Evolutionary conservation across 2,797 vertebrate genomes (phyloP).

Genomic region (Lithobates pipiens): DNA sequence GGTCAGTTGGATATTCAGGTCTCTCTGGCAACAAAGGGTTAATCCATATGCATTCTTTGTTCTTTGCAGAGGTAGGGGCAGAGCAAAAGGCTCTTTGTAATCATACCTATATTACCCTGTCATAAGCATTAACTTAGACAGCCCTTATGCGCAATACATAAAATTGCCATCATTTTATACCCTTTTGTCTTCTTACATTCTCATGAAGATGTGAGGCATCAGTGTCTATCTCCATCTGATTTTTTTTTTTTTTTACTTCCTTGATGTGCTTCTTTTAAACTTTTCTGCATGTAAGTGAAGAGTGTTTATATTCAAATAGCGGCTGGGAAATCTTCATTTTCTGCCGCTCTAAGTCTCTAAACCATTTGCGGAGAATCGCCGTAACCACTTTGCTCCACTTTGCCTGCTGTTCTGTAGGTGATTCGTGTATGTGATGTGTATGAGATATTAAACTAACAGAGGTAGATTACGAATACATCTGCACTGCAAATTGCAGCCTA

Average conservation of each 20-base stretch:
- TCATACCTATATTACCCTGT: slow-evolving; percentile 49
- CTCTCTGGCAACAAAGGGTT: slow-evolving; percentile 21
- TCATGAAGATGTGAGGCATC: slow-evolving; percentile 51
- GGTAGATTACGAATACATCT: slow-evolving; percentile 36
- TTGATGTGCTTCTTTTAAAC: slow-evolving; percentile 56
- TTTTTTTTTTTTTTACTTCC: slow-evolving; percentile 25
- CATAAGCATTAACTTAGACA: slow-evolving; percentile 57
- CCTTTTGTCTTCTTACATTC: slow-evolving; percentile 47
- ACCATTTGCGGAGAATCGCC: slow-evolving; percentile 39
- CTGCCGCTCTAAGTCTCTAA: slow-evolving; percentile 11
- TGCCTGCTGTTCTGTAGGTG: slow-evolving; percentile 47
- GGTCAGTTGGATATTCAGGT: neutral
- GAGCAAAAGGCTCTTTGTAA: slow-evolving; percentile 32
- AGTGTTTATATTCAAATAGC: slow-evolving; percentile 59
- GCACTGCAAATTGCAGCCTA: slow-evolving; percentile 33
- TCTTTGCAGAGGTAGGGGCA: slow-evolving; percentile 27
- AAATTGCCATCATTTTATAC: slow-evolving; percentile 58
- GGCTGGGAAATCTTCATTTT: slow-evolving; percentile 48
- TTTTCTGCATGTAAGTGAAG: slow-evolving; percentile 51
- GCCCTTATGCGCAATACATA: slow-evolving; percentile 58
- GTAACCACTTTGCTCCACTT: slow-evolving; percentile 34
- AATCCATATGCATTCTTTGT: slow-evolving; percentile 7
- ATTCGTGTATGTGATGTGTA: slow-evolving; percentile 43
- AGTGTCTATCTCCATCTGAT: slow-evolving; percentile 39
- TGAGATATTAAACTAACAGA: slow-evolving; percentile 49